These are phyloP conservation scores for Ploceus nigricollis DNA, from an alignment of 2,113 vertebrate species.

Conservation along the genomic window DNA sequence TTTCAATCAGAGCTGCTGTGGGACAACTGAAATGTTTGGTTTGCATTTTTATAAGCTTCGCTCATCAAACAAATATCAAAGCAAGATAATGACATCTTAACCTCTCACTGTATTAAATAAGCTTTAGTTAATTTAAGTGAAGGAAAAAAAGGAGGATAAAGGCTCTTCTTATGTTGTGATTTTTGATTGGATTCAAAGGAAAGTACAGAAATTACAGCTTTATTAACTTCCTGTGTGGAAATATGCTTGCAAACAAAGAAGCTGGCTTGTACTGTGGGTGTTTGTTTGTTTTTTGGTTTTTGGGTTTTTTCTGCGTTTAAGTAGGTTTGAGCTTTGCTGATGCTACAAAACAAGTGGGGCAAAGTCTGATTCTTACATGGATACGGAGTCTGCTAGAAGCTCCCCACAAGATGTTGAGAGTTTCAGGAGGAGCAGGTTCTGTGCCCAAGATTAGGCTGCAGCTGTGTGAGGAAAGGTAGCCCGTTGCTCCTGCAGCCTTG, in stretches of 20 bases:
- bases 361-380: neutral
- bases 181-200: neutral
- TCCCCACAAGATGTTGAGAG: neutral
- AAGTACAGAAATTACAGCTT: neutral
- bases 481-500: neutral
- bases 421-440: neutral
- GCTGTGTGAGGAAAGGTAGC: neutral
- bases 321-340: neutral
- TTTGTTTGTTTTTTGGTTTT: too few species aligned
- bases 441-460: neutral
- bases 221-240: neutral
- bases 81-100: neutral
- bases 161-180: neutral
- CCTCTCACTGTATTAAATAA: neutral
- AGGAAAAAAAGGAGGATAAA: neutral
- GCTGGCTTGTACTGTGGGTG: accelerated
- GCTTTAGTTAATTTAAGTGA: neutral
- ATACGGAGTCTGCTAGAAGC: neutral
- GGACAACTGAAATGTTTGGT: neutral
- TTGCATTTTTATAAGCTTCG: neutral
- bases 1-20: neutral
- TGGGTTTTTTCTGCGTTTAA: neutral
- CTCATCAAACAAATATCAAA: neutral
- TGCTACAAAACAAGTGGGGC: neutral
- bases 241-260: neutral